Evolutionary conservation across 1,140 invertebrate species (phyloP), one percentile per base, ranked within the genome.

Genomic region (Drosophila asahinai): DNA sequence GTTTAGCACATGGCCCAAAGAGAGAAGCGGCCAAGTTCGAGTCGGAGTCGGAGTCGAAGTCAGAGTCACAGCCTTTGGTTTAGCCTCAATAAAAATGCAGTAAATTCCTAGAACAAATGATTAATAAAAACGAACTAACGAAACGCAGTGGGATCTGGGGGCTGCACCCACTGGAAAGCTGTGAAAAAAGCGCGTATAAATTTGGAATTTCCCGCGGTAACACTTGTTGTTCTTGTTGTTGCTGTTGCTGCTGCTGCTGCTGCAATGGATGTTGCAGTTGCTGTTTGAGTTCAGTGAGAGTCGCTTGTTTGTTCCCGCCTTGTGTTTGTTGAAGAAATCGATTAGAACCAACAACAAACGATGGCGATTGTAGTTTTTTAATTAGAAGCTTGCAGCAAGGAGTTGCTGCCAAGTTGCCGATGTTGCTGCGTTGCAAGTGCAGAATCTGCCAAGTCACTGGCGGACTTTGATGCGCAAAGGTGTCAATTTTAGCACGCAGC

Each of bases 21-120:
- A 67, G 55, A 80, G 72, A 59, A 64, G 57, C 36, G 47, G 65
- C 58, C 45, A 54, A 76, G 54, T 52, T 65, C 43, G 45, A 27
- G 55, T 38, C n/a, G 22, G 19, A 65, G 60, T 47, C 48, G 33
- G 48, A 62, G 61, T 47, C 48, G 27, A 43, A 62, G 61, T 38
- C 42, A 49, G 51, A 43, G 52, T 59, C 74, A 65, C 61, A 57
- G 61, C 77, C 78, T 89, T 75, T 89, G 82, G 81, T 70, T 89
- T 81, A 83, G 84, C 74, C 84, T 89, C 86, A 89, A 87, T 87
- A 87, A 87, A 84, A 82, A 84, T 77, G 86, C 63, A 86, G 86
- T 90, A 90, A 90, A 90, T 90, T 90, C 86, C 76, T 90, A 90
- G 86, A 90, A 90, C 81, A 80, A 90, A 90, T 90, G 86, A 90